phyloP scores from a whole-genome alignment of 2,113 vertebrate genomes.

The Seriola rivoliana region DNA sequence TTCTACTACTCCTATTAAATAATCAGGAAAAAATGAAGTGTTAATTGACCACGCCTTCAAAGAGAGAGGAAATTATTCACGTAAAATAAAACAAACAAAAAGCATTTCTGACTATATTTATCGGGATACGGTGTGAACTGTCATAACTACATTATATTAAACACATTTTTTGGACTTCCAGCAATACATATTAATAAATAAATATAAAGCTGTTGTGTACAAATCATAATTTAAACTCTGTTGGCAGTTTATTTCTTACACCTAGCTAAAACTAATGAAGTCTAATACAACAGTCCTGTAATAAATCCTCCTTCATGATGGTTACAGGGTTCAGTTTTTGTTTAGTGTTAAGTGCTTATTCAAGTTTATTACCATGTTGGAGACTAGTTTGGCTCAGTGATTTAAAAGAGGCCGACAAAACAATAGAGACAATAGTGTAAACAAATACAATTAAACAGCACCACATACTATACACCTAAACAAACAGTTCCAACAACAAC shows the following conservation, averaged over 20 bases:
- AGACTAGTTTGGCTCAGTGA: background rate
- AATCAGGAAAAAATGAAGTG: background rate
- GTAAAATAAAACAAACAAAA: background rate
- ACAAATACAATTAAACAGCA: background rate
- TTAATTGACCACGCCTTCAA: slow-evolving; percentile 19
- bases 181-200: background rate
- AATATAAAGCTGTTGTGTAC: background rate
- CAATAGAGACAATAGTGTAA: no score
- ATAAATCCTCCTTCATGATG: background rate
- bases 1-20: background rate
- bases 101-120: background rate
- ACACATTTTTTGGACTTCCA: background rate
- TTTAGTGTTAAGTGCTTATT: no score
- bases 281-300: no score
- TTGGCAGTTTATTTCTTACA: background rate
- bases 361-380: no score
- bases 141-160: background rate
- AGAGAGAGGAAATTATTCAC: background rate
- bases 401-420: no score
- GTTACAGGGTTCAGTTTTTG: background rate
- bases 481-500: no score
- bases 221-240: background rate
- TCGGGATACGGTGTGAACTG: background rate
- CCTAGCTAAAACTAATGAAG: background rate
- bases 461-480: no score